Evolutionary conservation across 1,140 invertebrate species (phyloP).

Genomic region (Coptotermes formosanus): DNA sequence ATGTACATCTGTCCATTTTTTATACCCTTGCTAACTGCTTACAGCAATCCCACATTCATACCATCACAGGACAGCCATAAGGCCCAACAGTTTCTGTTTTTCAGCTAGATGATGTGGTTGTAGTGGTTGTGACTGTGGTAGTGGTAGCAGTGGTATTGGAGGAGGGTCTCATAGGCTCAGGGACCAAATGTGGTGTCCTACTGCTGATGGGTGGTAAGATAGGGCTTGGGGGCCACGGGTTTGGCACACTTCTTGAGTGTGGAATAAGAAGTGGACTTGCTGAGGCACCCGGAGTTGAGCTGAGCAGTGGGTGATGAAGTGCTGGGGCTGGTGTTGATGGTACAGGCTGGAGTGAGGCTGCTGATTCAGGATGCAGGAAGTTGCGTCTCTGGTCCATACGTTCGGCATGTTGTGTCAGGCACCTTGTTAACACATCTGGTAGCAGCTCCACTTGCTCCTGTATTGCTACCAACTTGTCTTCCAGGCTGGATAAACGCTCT

Average conservation of each 20-base stretch:
- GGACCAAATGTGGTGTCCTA: constrained; percentile 68
- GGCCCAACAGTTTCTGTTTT: constrained; percentile 31
- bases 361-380: constrained; percentile 79
- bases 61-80: neutral
- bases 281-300: constrained; percentile 41
- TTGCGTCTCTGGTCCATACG: constrained; percentile 73
- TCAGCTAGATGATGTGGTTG: constrained; percentile 44
- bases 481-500: constrained; percentile 78
- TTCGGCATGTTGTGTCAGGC: constrained; percentile 65
- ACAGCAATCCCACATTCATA: neutral
- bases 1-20: neutral
- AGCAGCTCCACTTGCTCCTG: constrained; percentile 77
- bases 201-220: constrained; percentile 67
- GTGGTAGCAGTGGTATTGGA: constrained; percentile 46
- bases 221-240: constrained; percentile 72
- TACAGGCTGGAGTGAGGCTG: constrained; percentile 38
- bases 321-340: constrained; percentile 28
- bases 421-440: constrained; percentile 76
- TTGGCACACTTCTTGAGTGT: constrained; percentile 59
- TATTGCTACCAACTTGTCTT: constrained; percentile 79
- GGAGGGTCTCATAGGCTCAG: constrained; percentile 60
- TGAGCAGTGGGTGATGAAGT: constrained; percentile 40
- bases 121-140: constrained; percentile 43
- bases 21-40: neutral
- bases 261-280: constrained; percentile 55